A percentile compares a stretch with the other conserved stretches of the same genome.
These are phyloP conservation scores for Schizaphis graminum DNA, from an alignment of 2,888 invertebrate genomes.

Conservation along the genomic window DNA sequence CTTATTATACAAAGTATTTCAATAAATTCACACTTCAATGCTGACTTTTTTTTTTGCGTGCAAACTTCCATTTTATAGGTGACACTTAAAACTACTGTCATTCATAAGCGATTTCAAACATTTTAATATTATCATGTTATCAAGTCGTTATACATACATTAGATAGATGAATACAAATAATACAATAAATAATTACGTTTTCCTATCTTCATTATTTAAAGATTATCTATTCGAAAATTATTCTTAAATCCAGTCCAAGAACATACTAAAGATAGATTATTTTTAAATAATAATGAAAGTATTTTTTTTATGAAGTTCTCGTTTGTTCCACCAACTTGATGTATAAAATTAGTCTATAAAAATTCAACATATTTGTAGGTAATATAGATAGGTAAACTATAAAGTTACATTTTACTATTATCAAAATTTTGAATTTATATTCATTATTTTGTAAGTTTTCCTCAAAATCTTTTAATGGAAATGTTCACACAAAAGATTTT, in stretches of 20 bases:
- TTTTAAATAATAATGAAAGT: too few relatives aligned
- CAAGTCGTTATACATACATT: not conserved
- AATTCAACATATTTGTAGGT: not conserved
- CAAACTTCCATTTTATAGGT: too few relatives aligned
- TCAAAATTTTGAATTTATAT: not conserved
- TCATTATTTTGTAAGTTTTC: not conserved
- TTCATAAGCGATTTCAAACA: not conserved
- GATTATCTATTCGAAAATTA: too few relatives aligned
- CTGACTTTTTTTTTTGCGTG: too few relatives aligned
- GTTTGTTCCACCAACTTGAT: not conserved
- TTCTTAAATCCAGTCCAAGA: too few relatives aligned
- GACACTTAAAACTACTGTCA: too few relatives aligned
- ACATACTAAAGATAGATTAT: too few relatives aligned
- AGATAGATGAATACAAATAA: not conserved
- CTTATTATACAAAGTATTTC: too few relatives aligned
- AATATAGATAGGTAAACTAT: not conserved
- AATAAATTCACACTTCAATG: too few relatives aligned
- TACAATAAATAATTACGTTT: conserved; percentile 18
- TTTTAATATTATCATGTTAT: not conserved
- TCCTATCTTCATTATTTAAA: not conserved
- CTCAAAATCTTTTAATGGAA: not conserved
- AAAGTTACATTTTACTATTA: not conserved
- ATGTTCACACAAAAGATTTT: not conserved
- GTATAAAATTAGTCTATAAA: not conserved
- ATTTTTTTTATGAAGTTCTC: too few relatives aligned